These are phyloP conservation scores for Drosophila fulvimacula DNA, from an alignment of 2,888 invertebrate genomes.

Conservation along the genomic window DNA sequence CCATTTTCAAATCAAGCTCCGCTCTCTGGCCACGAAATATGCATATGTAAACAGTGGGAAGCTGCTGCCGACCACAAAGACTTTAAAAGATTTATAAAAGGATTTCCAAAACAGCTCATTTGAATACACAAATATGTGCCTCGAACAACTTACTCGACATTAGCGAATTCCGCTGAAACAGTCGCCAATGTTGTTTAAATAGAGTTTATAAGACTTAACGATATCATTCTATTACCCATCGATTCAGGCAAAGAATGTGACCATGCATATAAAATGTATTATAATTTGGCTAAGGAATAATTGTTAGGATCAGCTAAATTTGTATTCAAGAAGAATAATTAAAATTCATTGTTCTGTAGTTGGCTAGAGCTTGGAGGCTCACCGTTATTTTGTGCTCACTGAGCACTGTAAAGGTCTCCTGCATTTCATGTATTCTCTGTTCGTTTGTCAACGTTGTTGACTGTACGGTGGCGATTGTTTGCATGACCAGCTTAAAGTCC, in stretches of 20 bases:
- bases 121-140: slow-evolving; percentile 77
- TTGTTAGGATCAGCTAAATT: too few species aligned
- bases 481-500: slow-evolving; percentile 93
- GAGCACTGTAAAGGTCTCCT: slow-evolving; percentile 92
- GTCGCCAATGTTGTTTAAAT: slow-evolving; percentile 14
- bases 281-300: too few species aligned
- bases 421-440: slow-evolving; percentile 89
- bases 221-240: not conserved
- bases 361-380: slow-evolving; percentile 56
- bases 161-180: slow-evolving; percentile 50
- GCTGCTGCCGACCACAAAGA: slow-evolving; percentile 49
- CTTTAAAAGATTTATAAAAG: slow-evolving; percentile 72
- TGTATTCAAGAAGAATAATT: not conserved
- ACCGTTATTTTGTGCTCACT: slow-evolving; percentile 90
- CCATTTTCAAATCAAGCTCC: slow-evolving; percentile 71
- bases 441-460: slow-evolving; percentile 92
- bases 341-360: not conserved
- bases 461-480: slow-evolving; percentile 91
- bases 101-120: slow-evolving; percentile 76
- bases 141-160: slow-evolving; percentile 32
- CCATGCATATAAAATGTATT: too few species aligned
- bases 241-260: not conserved
- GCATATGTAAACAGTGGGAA: slow-evolving; percentile 69
- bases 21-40: slow-evolving; percentile 62
- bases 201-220: not conserved